Base-by-base conservation (phyloP, 2,113 vertebrate genomes). In the Odontesthes bonariensis region DNA sequence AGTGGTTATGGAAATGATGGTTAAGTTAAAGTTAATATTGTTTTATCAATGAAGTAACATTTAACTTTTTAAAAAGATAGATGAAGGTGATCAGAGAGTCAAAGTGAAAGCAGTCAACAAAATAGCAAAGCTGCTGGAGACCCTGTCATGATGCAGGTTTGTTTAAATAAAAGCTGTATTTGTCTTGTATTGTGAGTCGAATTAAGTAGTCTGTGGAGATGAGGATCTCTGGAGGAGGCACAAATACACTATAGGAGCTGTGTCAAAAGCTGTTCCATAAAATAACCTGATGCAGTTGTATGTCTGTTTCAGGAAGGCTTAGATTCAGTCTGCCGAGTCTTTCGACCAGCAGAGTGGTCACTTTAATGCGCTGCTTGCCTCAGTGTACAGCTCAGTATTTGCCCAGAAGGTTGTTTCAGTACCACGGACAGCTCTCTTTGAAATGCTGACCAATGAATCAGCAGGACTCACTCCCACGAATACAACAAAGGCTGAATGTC, bases 381-480 rank as follows among this genome's bases (percentile, higher is more conserved):
- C 35, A n/a, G 16, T 7, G 14, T 9, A 49, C 22, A 58, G 33
- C 51, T 40, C 44, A 38, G n/a, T 3, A 47, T 44, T 35, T 12
- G 22, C 46, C 20, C 23, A 22, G 33, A 32, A 33, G 5, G 7
- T 32, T 23, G 31, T 69, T 90, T 90, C 90, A 93, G 91, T 71
- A 92, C 91, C 89, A 73, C 0, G 86, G 91, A 91, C 75, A 93
- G 91, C 72, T 85, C 88, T 61, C 19, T 38, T 2, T 47, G 46
- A 59, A 49, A 13, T 47, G 35, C 63, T 51, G 35, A 32, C 7
- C 4, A 3, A 22, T 44, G 38, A 38, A 63, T 52, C 32, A 59
- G 67, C 66, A 53, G 27, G 23, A 6, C 42, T 20, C 57, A 54
- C 61, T 58, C 22, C n/a, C 32, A 32, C 2, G 51, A 57, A 72